Percentiles rank a stretch among this genome's conserved stretches.
Evolutionary conservation across 2,113 vertebrate species (phyloP).

Genomic region (Lophius piscatorius): DNA sequence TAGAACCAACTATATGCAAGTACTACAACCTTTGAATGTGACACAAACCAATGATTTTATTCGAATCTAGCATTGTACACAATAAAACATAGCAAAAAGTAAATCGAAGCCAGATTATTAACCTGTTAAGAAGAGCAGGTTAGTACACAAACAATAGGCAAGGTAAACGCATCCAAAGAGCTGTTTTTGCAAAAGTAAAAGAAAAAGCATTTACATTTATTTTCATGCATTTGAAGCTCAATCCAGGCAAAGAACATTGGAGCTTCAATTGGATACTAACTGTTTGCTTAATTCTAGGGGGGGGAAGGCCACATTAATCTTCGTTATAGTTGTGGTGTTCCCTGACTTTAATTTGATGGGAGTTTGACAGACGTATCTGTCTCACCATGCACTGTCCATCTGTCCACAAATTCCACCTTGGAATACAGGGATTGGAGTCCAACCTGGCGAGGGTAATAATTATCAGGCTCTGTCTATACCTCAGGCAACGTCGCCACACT

Average conservation of each 20-base stretch:
- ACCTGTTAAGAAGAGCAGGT: too few species aligned
- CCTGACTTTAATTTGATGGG: conserved; percentile 31
- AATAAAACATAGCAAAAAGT: too few species aligned
- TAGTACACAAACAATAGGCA: too few species aligned
- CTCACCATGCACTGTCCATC: conserved; percentile 49
- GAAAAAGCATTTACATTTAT: too few species aligned
- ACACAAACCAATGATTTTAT: too few species aligned
- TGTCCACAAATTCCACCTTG: conserved; percentile 39
- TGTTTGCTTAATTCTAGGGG: conserved; percentile 25
- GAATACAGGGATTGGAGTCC: conserved; percentile 46
- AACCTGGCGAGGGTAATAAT: conserved; percentile 25
- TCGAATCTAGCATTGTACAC: too few species aligned
- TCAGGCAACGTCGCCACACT: conserved; percentile 36
- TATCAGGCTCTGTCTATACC: conserved; percentile 42
- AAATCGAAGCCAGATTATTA: too few species aligned
- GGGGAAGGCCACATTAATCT: conserved; percentile 51
- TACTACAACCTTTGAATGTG: too few species aligned
- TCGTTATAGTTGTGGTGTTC: conserved; percentile 23
- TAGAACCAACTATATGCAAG: too few species aligned
- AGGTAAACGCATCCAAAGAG: too few species aligned
- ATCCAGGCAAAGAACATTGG: not conserved
- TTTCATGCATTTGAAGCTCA: too few species aligned
- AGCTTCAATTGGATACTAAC: conserved; percentile 25
- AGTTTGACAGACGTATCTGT: conserved; percentile 41
- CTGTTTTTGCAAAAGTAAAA: too few species aligned